A percentile compares a stretch with the other conserved stretches of the same genome.
phyloP scores from a whole-genome alignment of 2,888 invertebrate genomes.

The Metallyticus violacea region DNA sequence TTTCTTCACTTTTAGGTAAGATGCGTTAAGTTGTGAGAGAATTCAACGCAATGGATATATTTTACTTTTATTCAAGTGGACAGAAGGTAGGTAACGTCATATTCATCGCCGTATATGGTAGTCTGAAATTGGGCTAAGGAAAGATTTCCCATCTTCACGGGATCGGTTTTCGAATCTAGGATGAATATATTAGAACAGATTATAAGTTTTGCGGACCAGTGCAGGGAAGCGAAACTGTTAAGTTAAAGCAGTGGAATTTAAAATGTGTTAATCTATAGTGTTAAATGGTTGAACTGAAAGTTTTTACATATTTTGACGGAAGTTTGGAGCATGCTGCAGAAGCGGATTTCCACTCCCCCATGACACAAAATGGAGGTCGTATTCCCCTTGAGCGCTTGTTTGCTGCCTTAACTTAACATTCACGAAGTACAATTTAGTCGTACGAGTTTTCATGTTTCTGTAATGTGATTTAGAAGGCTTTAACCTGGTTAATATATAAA shows the following conservation, averaged over 20 bases:
- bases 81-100: conserved; percentile 28
- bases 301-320: conserved; percentile 32
- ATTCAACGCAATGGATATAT: conserved; percentile 31
- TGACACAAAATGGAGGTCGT: conserved; percentile 38
- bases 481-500: not conserved
- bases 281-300: conserved; percentile 14
- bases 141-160: conserved; percentile 35
- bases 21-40: conserved; percentile 35
- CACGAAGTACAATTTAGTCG: not conserved
- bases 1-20: conserved; percentile 50
- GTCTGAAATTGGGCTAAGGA: conserved; percentile 35
- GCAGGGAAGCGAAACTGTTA: conserved; percentile 3
- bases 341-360: conserved; percentile 37
- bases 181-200: conserved; percentile 32
- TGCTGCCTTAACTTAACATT: not conserved
- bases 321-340: conserved; percentile 36
- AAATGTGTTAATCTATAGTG: conserved; percentile 16
- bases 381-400: conserved; percentile 35
- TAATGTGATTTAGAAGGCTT: not conserved
- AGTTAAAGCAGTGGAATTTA: conserved; percentile 20
- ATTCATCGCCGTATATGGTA: conserved; percentile 35
- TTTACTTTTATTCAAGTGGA: conserved; percentile 27
- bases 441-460: not conserved
- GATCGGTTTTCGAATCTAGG: conserved; percentile 36
- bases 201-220: conserved; percentile 17